These are phyloP conservation scores for Drosophila sp. DNA, from an alignment of 1,140 invertebrate species.

Conservation along the genomic window DNA sequence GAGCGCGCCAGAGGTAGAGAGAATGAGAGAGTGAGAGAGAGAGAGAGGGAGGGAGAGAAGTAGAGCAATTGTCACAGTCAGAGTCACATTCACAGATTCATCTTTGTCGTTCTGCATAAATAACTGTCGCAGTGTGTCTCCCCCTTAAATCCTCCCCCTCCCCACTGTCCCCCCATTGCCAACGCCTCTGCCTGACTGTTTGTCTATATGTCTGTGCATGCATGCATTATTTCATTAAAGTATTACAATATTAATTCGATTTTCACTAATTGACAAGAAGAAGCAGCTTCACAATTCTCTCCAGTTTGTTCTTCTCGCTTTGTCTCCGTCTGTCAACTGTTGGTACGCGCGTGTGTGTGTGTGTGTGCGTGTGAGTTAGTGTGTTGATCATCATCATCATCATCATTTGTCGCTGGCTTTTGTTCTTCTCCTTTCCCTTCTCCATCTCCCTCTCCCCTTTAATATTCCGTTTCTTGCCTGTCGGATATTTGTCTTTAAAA, in stretches of 20 bases:
- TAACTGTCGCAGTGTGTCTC: slow-evolving; percentile 65
- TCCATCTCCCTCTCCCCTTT: neutral
- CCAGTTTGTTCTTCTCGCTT: neutral
- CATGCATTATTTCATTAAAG: slow-evolving; percentile 81
- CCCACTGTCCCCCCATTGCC: slow-evolving; percentile 3
- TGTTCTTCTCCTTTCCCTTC: slow-evolving; percentile 11
- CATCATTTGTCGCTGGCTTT: slow-evolving; percentile 39
- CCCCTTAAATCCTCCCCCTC: neutral
- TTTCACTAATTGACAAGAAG: slow-evolving; percentile 74
- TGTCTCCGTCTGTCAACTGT: slow-evolving; percentile 6
- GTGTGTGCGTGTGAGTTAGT: neutral
- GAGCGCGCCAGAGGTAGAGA: neutral
- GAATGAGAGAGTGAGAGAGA: neutral
- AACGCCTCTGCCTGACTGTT: slow-evolving; percentile 6
- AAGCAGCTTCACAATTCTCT: slow-evolving; percentile 13
- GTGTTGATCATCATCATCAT: slow-evolving; percentile 26
- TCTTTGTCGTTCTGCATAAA: slow-evolving; percentile 76
- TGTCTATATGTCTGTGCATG: slow-evolving; percentile 38
- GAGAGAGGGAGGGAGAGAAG: neutral
- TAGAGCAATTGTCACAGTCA: slow-evolving; percentile 25
- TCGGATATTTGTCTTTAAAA: slow-evolving; percentile 3
- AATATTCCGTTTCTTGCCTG: slow-evolving; percentile 12
- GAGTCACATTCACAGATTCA: slow-evolving; percentile 62
- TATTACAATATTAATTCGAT: slow-evolving; percentile 83
- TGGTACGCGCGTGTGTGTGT: neutral